Conservation (phyloP, 2,797 vertebrate genomes). For the Clarias laeviceps region DNA sequence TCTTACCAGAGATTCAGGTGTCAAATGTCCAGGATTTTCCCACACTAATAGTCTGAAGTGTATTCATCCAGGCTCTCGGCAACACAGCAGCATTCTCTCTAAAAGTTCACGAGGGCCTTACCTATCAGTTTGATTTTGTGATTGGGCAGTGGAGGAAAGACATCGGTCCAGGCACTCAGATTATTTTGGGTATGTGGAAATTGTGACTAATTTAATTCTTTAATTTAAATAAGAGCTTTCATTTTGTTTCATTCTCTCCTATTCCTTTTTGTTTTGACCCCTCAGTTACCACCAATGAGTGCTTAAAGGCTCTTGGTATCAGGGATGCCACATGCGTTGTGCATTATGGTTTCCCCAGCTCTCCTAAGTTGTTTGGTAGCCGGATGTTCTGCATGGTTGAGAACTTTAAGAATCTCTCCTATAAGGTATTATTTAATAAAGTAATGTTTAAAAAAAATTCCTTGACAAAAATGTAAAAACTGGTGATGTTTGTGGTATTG, state of each 20-base stretch:
- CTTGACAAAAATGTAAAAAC: neutral
- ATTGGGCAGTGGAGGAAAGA: conserved; percentile 83
- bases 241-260: too few relatives aligned
- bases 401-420: conserved; percentile 75
- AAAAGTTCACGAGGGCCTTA: conserved; percentile 74
- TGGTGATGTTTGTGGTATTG: neutral
- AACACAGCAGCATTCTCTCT: conserved; percentile 82
- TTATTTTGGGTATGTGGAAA: conserved; percentile 80
- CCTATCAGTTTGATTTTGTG: conserved; percentile 69
- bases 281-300: conserved; percentile 84
- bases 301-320: conserved; percentile 76
- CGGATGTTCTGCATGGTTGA: conserved; percentile 82
- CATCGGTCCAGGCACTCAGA: conserved; percentile 70
- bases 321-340: conserved; percentile 86
- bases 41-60: neutral
- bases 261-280: neutral
- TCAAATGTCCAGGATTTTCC: neutral
- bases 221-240: too few relatives aligned
- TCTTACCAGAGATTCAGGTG: neutral
- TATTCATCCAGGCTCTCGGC: conserved; percentile 76
- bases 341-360: conserved; percentile 86
- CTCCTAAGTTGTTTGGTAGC: conserved; percentile 77
- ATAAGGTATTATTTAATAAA: conserved; percentile 66
- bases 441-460: neutral
- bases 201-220: neutral